Evolutionary conservation across 2,113 vertebrate genomes (phyloP), one percentile per base, ranked within the genome.

Genomic region (Marmota monax): DNA sequence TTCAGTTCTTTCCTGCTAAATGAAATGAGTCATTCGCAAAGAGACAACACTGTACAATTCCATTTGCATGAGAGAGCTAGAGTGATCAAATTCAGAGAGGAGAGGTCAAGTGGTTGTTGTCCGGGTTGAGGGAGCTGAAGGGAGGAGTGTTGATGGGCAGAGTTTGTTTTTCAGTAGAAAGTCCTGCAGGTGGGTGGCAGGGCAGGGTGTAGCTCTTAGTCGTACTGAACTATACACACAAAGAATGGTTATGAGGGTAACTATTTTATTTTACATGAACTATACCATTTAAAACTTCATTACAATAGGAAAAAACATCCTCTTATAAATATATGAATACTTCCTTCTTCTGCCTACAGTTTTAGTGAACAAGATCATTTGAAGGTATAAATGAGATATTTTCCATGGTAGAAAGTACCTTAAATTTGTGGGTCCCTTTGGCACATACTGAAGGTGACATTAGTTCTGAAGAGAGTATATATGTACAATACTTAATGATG

Each of bases 381-480:
- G 84, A 84, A 92, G 51, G 92, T 85, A 92, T 85, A 84, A 91
- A 51, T 94, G 79, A 96, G 48, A 97, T 72, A 77, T 70, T 84
- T 94, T 14, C 32, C 61, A 63, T 95, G 63, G 84, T 95, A 97
- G 63, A 90, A 93, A 92, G n/a, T 37, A 84, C 27, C 86, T 90
- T 83, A 95, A 94, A 74, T 65, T 63, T 96, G 70, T 97, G 92
- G 58, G 58, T 97, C 88, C 34, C 96, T 69, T 78, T 88, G 80
- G 16, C 56, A 90, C 63, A 82, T 45, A 77, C 72, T 92, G 90
- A 94, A 90, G 94, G 88, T 87, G 92, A 14, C 93, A 74, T 90
- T 94, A 65, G 85, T 96, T 98, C 97, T 90, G 0, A 27, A 93
- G 87, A 72, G 88, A 96, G 95, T 97, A 69, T 65, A 91, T 84